Evolutionary conservation across 1,140 invertebrate genomes (phyloP).

Genomic region (Heliconius hewitsoni): DNA sequence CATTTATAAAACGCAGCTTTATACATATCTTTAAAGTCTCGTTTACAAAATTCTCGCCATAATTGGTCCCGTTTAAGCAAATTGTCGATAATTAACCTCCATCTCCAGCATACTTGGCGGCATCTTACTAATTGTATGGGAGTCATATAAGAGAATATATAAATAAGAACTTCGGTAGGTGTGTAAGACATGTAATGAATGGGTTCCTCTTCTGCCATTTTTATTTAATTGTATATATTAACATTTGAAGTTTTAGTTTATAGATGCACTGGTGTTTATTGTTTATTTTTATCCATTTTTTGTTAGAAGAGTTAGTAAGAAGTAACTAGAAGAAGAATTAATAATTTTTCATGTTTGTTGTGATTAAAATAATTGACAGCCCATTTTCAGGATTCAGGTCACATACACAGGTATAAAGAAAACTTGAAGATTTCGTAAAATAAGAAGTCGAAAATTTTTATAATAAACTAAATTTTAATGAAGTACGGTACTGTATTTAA

Average conservation of each 20-base stretch:
- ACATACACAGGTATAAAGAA: background rate
- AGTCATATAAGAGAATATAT: slow-evolving; percentile 53
- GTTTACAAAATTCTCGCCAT: slow-evolving; percentile 52
- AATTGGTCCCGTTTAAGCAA: slow-evolving; percentile 44
- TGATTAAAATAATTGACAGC: slow-evolving; percentile 1
- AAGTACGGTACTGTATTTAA: background rate
- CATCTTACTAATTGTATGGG: slow-evolving; percentile 53
- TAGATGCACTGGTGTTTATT: background rate
- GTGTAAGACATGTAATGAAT: slow-evolving; percentile 25
- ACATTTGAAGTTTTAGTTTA: background rate
- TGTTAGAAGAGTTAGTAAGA: background rate
- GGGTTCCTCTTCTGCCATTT: slow-evolving; percentile 25
- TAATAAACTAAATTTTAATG: too few relatives aligned
- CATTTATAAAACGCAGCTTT: slow-evolving; percentile 41
- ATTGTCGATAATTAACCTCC: slow-evolving; percentile 55
- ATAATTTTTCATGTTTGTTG: background rate
- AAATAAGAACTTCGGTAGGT: slow-evolving; percentile 57
- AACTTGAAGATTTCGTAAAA: too few relatives aligned
- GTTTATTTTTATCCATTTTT: slow-evolving; percentile 1
- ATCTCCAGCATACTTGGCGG: slow-evolving; percentile 54
- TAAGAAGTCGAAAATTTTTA: too few relatives aligned
- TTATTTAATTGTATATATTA: background rate
- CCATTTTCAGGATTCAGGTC: background rate
- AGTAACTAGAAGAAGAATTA: background rate
- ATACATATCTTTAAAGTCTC: slow-evolving; percentile 51